Base-by-base conservation (phyloP, 23 tunicate species). In the Phallusia fumigata region DNA sequence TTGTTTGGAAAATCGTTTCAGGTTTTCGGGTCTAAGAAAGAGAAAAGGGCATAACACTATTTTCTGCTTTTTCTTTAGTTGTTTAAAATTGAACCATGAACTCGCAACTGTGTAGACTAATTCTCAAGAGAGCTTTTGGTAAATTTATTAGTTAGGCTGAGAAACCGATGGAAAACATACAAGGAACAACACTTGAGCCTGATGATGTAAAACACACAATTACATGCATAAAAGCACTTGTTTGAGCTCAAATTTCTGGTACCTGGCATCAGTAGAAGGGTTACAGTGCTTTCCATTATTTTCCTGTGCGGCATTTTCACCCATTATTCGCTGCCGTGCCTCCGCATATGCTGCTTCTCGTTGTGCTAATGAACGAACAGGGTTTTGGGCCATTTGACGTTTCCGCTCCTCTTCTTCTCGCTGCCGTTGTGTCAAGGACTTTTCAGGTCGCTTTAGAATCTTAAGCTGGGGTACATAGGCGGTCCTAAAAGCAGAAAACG, bases 261-360 rank as follows among this genome's bases (percentile, higher is more conserved):
- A 58, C 69, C 69, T 58, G 1, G 69, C 26, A 58, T 58, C 69
- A 3, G 15, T 21, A 58, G 69, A 58, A 58, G 26, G 16, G 69
- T 58, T 58, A 58, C 69, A 6, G 69, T 58, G 69, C 13, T 58
- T 58, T 22, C 69, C 69, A 13, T 58, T 58, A 58, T 79, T 53
- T 21, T 40, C 50, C 0, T 64, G 36, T 2, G 33, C 65, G 24
- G 21, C n/a, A 2, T 35, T 69, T 64, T 87, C 91, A 16, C 99
- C 99, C 91, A 95, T 87, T 45, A 95, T 95, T 30, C 99, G 81
- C 35, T 91, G 95, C 75, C 99, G 75, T 10, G 99, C 99, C 77
- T 90, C 99, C 0, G 99, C 99, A 51, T 95, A 95, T 16, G 99
- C 99, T 1, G 95, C 91, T 84, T 95, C 95, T 24, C 99, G 81